Evolutionary conservation across 2,888 invertebrate genomes (phyloP).

Genomic region (Drosophila pegasa): DNA sequence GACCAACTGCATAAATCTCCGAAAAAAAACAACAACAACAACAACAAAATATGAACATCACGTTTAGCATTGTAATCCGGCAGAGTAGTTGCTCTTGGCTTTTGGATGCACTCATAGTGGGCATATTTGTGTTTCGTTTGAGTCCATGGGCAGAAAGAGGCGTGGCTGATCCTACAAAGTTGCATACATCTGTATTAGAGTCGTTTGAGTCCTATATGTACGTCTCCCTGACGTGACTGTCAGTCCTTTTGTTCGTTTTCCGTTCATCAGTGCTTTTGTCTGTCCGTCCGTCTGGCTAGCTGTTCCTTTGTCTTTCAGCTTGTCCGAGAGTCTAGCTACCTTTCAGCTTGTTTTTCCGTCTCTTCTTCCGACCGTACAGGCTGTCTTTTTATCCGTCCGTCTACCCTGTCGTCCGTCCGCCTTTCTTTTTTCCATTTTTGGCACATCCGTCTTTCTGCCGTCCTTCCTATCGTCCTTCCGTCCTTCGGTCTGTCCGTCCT

Average conservation of each 20-base stretch:
- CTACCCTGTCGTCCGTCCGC: too few relatives aligned
- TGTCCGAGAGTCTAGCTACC: neutral
- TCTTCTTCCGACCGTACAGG: too few relatives aligned
- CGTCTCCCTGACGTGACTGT: too few relatives aligned
- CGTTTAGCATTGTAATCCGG: conserved; percentile 6
- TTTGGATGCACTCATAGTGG: neutral
- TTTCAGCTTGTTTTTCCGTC: neutral
- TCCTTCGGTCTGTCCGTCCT: too few relatives aligned
- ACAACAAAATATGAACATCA: conserved; percentile 6
- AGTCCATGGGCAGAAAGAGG: neutral
- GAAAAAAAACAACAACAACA: neutral
- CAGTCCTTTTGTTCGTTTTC: too few relatives aligned
- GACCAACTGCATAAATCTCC: conserved; percentile 10
- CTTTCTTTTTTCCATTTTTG: too few relatives aligned
- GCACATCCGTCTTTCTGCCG: too few relatives aligned
- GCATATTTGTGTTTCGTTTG: too few relatives aligned
- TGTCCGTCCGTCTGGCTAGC: neutral
- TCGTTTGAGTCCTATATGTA: too few relatives aligned
- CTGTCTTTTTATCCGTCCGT: neutral
- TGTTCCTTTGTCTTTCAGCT: neutral
- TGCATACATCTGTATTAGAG: neutral
- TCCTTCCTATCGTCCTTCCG: too few relatives aligned
- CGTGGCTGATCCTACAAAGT: neutral
- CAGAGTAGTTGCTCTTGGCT: neutral
- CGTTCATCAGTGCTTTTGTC: too few relatives aligned